Conservation (phyloP, 2,888 invertebrate species). For the Tachina grossa region DNA sequence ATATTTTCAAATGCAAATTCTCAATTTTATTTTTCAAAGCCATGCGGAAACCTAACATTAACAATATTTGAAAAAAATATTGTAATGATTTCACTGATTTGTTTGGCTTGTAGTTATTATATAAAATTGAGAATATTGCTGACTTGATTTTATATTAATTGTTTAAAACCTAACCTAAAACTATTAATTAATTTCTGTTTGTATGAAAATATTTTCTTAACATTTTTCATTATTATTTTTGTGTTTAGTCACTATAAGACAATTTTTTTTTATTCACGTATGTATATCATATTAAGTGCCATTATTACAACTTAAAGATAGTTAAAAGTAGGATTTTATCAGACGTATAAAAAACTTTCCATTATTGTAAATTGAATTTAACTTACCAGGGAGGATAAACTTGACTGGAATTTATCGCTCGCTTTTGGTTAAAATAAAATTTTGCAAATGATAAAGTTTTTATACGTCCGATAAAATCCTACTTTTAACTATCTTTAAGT, state of each 20-base stretch:
- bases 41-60: slow-evolving; percentile 50
- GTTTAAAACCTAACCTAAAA: slow-evolving; percentile 78
- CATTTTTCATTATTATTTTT: slow-evolving; percentile 39
- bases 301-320: too few species aligned
- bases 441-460: too few species aligned
- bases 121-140: slow-evolving; percentile 52
- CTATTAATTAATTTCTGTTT: slow-evolving; percentile 74
- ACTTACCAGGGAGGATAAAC: too few species aligned
- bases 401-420: too few species aligned
- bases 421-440: too few species aligned
- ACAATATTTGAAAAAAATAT: slow-evolving; percentile 22
- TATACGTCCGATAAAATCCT: too few species aligned
- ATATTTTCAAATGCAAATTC: slow-evolving; percentile 53
- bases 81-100: slow-evolving; percentile 43
- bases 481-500: too few species aligned
- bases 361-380: too few species aligned
- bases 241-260: not conserved
- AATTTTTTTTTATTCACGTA: not conserved
- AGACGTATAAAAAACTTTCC: too few species aligned
- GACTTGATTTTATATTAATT: slow-evolving; percentile 14
- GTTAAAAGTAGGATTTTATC: too few species aligned
- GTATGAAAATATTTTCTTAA: slow-evolving; percentile 72
- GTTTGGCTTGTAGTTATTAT: slow-evolving; percentile 22
- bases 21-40: slow-evolving; percentile 44
- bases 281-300: slow-evolving; percentile 39